Base-by-base conservation (phyloP, 2,888 invertebrate species). In the Apodemia mormo region DNA sequence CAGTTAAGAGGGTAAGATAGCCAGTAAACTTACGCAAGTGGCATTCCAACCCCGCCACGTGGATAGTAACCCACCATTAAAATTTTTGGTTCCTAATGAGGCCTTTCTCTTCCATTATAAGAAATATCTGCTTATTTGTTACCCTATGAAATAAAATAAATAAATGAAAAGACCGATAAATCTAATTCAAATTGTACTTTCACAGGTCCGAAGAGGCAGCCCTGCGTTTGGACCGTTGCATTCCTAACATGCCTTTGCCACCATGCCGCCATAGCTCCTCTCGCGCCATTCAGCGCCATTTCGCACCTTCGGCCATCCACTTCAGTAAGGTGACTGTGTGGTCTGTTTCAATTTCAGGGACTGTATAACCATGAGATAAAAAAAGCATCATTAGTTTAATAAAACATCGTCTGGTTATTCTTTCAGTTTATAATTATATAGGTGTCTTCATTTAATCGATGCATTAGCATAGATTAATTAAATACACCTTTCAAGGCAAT, bases 211-310 rank as follows among this genome's bases (percentile, higher is more conserved):
- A 14, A 14, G n/a, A 66, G 76, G 45, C 81, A 85, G 68, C 89
- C 90, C 89, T 89, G 74, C 45, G 10, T 29, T 58, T 30, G 68
- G 69, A 73, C 68, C 68, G 73, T 72, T 74, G 78, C 77, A 80
- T 75, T 76, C 74, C 76, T 77, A 82, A 85, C 89, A 83, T 88
- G 87, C 89, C 88, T 84, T 82, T 80, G 79, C 80, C 81, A 80
- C 82, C 83, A 82, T 81, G 75, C 80, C 82, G 75, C 80, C 81
- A 83, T 81, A 81, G 79, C 75, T 74, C 73, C 73, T 75, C 72
- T 74, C 77, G 76, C 77, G 73, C 77, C 77, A 76, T 78, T 77
- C 77, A 75, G 71, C 78, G 76, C 78, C 76, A 79, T 77, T 78
- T 76, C 78, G 73, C 77, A 76, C 78, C 78, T 77, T 76, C 72